phyloP scores from a whole-genome alignment of 92 coral and sea anemone genomes.

The Scolanthus callimorphus region DNA sequence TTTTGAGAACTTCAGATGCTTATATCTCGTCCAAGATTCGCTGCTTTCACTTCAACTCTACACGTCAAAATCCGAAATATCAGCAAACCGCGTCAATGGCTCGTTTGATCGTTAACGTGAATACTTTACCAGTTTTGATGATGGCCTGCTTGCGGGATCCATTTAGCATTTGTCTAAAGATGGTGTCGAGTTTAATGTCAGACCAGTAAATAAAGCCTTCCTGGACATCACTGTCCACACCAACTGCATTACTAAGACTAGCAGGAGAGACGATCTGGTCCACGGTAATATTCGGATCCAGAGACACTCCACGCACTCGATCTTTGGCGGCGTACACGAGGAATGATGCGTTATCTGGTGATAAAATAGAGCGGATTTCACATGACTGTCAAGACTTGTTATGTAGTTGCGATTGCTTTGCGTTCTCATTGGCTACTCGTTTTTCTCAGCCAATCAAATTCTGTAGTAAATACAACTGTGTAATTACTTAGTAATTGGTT shows the following conservation, averaged over 20 bases:
- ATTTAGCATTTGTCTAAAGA: constrained; percentile 64
- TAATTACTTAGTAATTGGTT: too few relatives aligned
- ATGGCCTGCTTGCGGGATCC: constrained; percentile 72
- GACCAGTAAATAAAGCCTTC: constrained; percentile 82
- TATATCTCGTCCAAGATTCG: too few relatives aligned
- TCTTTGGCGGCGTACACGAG: constrained; percentile 49
- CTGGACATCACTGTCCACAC: constrained; percentile 62
- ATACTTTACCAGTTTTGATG: constrained; percentile 44
- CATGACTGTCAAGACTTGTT: too few relatives aligned
- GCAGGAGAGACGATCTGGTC: constrained; percentile 74
- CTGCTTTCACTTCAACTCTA: too few relatives aligned
- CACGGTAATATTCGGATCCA: constrained; percentile 38
- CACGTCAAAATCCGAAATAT: neutral
- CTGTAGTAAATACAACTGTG: too few relatives aligned
- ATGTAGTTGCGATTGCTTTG: too few relatives aligned
- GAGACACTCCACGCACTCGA: constrained; percentile 63
- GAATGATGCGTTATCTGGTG: constrained; percentile 41
- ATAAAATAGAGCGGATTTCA: neutral
- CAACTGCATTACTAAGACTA: constrained; percentile 67
- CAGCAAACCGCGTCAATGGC: neutral
- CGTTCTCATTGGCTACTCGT: too few relatives aligned
- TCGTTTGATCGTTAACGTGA: neutral
- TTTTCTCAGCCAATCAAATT: too few relatives aligned
- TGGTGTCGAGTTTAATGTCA: constrained; percentile 65
- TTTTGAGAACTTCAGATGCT: too few relatives aligned